Evolutionary conservation across 2,888 invertebrate species (phyloP).

Genomic region (Cryptus armator): DNA sequence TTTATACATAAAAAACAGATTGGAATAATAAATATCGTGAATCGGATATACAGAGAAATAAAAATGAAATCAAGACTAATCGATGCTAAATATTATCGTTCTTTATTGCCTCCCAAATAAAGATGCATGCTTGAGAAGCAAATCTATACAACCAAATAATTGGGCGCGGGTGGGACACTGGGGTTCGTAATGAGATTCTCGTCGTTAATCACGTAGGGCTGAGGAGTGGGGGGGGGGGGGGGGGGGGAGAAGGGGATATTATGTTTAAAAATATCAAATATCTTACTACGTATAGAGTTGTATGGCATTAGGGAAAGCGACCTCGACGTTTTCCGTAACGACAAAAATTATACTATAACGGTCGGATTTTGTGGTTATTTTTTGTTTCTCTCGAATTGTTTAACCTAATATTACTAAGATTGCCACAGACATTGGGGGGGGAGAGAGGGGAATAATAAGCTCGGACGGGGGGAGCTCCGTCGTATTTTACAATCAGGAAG

Average conservation of each 20-base stretch:
- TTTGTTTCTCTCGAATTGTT: constrained; percentile 38
- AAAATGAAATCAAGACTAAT: constrained; percentile 27
- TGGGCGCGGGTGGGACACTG: constrained; percentile 42
- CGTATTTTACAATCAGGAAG: constrained; percentile 68
- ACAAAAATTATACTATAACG: constrained; percentile 57
- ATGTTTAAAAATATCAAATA: constrained; percentile 64
- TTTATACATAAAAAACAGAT: not conserved
- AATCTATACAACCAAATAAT: constrained; percentile 58
- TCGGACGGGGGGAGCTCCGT: constrained; percentile 25
- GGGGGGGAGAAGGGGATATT: not conserved
- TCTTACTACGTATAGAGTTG: constrained; percentile 48
- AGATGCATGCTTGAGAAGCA: constrained; percentile 55
- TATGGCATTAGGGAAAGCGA: constrained; percentile 64
- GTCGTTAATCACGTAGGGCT: constrained; percentile 20
- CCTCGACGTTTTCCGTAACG: constrained; percentile 49
- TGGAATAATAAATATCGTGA: not conserved
- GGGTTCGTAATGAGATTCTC: constrained; percentile 18
- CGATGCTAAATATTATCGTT: constrained; percentile 37
- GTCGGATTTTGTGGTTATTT: constrained; percentile 43
- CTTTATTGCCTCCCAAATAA: constrained; percentile 57
- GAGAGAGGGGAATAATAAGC: constrained; percentile 9
- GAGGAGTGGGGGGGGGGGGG: not conserved
- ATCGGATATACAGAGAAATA: constrained; percentile 10
- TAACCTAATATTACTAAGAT: constrained; percentile 66
- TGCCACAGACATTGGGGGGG: constrained; percentile 62